Base-by-base conservation (phyloP, 2,888 invertebrate species). In the Augiades crinisus region DNA sequence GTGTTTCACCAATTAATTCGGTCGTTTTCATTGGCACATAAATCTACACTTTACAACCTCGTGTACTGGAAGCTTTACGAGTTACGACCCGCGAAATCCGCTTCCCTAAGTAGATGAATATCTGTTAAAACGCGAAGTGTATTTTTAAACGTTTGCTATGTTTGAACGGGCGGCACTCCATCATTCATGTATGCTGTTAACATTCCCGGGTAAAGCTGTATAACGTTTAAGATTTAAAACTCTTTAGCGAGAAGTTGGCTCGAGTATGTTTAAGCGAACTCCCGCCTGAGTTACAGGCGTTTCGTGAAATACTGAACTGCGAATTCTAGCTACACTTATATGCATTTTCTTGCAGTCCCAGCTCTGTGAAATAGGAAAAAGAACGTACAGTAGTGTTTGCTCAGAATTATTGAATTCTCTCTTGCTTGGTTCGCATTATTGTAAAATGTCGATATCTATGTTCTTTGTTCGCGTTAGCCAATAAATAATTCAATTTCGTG, bases 131-230 rank as follows among this genome's bases (percentile, higher is more conserved):
- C 51, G 47, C 44, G 14, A 37, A 47, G 37, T 50, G 38, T 55
- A 53, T 57, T 54, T 57, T 57, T 55, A 53, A 57, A 55, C 40
- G 50, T 37, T 31, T 40, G 47, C 54, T 43, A 52, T 56, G 45
- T 54, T 53, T 47, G 45, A 52, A 54, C 41, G 49, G 16, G 38
- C 56, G 17, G 24, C 53, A 41, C 54, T 53, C 53, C 56, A 60
- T 58, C 58, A 58, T 56, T 61, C 59, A 56, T 60, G 56, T 53
- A 59, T 55, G 57, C 55, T 56, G 59, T 58, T 59, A 57, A 58
- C 57, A 61, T 60, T 56, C 52, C 56, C 40, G 27, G 14, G 43
- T 37, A 44, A 51, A 51, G 54, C 53, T 46, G 52, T 49, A 55
- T 53, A 56, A 37, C 50, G 55, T 56, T 57, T 50, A 59, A 60